Evolutionary conservation across 2,797 vertebrate genomes (phyloP).

Genomic region (Nasua narica): DNA sequence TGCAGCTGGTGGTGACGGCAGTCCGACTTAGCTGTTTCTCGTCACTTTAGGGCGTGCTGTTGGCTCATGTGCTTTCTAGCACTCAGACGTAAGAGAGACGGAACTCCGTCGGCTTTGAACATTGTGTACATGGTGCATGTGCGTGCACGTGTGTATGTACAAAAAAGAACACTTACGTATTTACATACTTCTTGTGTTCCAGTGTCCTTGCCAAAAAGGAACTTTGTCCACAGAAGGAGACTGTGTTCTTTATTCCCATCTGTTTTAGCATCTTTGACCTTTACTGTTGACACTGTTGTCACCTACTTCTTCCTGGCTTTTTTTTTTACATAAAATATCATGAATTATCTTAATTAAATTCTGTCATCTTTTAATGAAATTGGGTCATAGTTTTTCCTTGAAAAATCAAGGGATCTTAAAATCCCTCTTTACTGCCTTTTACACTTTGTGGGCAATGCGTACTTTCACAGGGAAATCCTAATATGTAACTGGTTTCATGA

Average conservation of each 20-base stretch:
- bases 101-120: not conserved
- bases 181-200: not conserved
- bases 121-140: not conserved
- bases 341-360: not conserved
- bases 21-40: not conserved
- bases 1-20: not conserved
- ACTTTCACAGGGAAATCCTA: not conserved
- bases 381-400: not conserved
- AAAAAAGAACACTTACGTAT: not conserved
- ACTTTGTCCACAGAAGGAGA: not conserved
- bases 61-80: not conserved
- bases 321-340: not conserved
- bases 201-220: not conserved
- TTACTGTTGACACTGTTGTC: not conserved
- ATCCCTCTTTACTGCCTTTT: not conserved
- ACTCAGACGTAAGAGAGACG: not conserved
- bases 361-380: not conserved
- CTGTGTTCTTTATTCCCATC: not conserved
- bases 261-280: not conserved
- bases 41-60: not conserved
- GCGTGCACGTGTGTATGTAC: not conserved
- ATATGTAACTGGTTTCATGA: not conserved
- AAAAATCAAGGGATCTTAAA: not conserved
- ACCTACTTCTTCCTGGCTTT: no score
- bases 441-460: accelerated